Evolutionary conservation across 1,140 invertebrate species (phyloP), one percentile per base, ranked within the genome.

Genomic region (Drosophila bocqueti): DNA sequence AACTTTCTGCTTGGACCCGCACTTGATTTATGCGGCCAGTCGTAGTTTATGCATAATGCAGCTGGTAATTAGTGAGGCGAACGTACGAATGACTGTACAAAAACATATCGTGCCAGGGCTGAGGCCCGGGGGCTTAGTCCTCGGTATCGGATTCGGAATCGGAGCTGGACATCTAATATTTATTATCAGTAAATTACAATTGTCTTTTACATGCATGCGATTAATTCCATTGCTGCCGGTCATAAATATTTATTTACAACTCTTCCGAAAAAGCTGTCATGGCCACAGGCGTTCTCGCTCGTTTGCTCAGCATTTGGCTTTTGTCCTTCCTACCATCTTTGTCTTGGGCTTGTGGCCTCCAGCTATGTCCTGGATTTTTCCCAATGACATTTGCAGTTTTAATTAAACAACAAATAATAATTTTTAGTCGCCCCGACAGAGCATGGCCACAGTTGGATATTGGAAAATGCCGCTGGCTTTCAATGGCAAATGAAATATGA

Each of bases 181-280:
- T 87, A 87, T 87, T 90, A 87, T 87, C 85, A 84, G 83, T 87
- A 87, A 89, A 87, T 89, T 84, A 87, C 84, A 87, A 89, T 89
- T 87, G 84, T 87, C 83, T 89, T 60, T 89, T 81, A 81, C 84
- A 89, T 87, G 78, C 85, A 81, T 58, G 76, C 76, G 67, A 79
- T 80, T 79, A 77, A 80, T 86, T 65, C 63, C 71, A 78, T 49
- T 79, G 59, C 75, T 66, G 52, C 52, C 60, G 81, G 76, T 64
- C 84, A 87, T 87, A 87, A 87, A 87, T 87, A 87, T 87, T 87
- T 87, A 87, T 87, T 87, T 83, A 83, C 84, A 87, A 80, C 67
- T 69, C 67, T 66, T 66, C 76, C 76, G 38, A 83, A 87, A 79
- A 87, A 83, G 45, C 77, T 87, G 84, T 83, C 84, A 87, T 50